Conservation (phyloP, 2,797 vertebrate genomes). For the Poecilia picta region DNA sequence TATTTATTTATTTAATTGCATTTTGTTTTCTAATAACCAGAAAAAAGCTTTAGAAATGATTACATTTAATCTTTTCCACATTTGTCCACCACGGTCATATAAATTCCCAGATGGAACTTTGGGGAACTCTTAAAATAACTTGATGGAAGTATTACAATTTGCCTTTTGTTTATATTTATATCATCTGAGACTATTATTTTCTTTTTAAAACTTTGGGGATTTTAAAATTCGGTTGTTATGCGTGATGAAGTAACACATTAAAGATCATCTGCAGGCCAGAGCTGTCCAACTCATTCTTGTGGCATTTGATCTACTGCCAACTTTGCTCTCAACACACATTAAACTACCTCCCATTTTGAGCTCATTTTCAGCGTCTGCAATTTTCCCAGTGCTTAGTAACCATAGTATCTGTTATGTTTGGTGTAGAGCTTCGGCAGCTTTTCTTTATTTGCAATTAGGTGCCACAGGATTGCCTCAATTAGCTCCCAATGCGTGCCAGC, state of each 20-base stretch:
- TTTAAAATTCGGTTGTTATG: neutral
- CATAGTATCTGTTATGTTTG: constrained; percentile 60
- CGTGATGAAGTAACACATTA: constrained; percentile 11
- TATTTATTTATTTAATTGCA: neutral
- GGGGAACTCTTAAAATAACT: neutral
- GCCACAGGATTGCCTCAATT: constrained; percentile 50
- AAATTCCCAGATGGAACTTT: neutral
- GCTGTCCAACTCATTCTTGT: constrained; percentile 22
- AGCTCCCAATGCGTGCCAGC: constrained; percentile 38
- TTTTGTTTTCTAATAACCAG: neutral
- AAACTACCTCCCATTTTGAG: constrained; percentile 33
- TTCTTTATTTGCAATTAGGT: constrained; percentile 59
- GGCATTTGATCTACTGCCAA: constrained; percentile 29
- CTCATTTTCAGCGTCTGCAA: constrained; percentile 20
- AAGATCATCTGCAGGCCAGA: constrained; percentile 24
- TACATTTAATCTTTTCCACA: constrained; percentile 3
- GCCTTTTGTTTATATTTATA: neutral
- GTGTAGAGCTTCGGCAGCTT: constrained; percentile 40
- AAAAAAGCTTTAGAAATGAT: neutral
- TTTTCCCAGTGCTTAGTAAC: constrained; percentile 58
- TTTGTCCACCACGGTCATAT: neutral
- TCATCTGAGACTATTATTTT: neutral
- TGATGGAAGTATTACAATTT: neutral
- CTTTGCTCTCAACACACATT: constrained; percentile 20
- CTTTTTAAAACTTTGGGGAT: neutral